Conservation (phyloP, 2,888 invertebrate genomes). For the Pristionchus fissidentatus region DNA sequence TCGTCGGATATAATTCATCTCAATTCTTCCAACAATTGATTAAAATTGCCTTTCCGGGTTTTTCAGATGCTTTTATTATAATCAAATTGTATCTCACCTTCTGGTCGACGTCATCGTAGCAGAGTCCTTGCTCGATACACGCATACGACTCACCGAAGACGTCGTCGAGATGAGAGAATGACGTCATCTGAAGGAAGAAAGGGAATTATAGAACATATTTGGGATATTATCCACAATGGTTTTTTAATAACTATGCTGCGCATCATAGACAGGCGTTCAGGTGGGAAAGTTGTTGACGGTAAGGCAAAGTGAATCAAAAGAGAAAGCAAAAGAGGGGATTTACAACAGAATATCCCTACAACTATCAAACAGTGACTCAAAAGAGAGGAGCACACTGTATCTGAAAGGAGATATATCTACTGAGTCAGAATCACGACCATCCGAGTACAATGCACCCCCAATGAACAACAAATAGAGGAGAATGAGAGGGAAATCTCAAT, state of each 20-base stretch:
- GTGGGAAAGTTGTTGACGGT: too few species aligned
- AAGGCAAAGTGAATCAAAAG: not conserved
- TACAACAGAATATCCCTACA: not conserved
- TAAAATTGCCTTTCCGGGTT: not conserved
- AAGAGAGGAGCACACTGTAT: not conserved
- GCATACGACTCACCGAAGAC: conserved; percentile 72
- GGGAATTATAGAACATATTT: not conserved
- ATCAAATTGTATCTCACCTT: conserved; percentile 55
- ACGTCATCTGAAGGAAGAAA: not conserved
- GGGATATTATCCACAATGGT: not conserved
- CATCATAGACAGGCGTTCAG: not conserved
- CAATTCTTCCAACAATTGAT: not conserved
- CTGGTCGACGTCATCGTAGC: conserved; percentile 70
- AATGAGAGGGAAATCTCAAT: conserved; percentile 6
- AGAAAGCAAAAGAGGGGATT: too few species aligned
- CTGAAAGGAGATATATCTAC: conserved; percentile 8
- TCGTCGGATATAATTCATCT: too few species aligned
- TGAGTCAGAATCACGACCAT: conserved; percentile 18
- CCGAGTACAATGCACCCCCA: conserved; percentile 15
- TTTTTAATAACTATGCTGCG: too few species aligned
- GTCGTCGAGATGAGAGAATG: conserved; percentile 52
- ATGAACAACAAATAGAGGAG: conserved; percentile 1
- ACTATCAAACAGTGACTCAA: conserved; percentile 15
- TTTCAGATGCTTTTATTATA: not conserved
- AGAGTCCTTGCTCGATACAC: conserved; percentile 72